These are phyloP conservation scores for Abrostola triplasia DNA, from an alignment of 2,888 invertebrate genomes.

Conservation along the genomic window DNA sequence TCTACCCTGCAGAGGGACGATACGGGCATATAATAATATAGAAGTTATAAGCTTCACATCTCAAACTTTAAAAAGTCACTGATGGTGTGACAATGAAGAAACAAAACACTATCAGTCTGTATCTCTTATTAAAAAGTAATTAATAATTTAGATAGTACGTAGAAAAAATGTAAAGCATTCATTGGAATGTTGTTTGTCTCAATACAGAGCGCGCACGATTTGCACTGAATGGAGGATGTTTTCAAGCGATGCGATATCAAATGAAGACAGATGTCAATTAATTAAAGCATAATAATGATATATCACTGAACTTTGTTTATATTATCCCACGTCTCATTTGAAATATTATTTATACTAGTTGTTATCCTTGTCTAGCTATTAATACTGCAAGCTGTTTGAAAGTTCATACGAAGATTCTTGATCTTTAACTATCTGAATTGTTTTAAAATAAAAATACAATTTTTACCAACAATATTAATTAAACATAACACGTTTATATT, in stretches of 20 bases:
- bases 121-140: background rate
- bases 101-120: no score
- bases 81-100: no score
- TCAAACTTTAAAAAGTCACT: no score
- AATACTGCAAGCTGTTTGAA: background rate
- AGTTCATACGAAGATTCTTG: background rate
- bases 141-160: background rate
- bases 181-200: conserved; percentile 34
- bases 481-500: no score
- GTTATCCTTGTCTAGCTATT: conserved; percentile 21
- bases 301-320: conserved; percentile 15
- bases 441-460: background rate
- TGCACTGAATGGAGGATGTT: conserved; percentile 26
- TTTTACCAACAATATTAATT: background rate
- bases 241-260: conserved; percentile 25
- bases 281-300: conserved; percentile 29
- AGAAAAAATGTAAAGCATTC: background rate
- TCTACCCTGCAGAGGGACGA: no score
- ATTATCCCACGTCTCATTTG: conserved; percentile 10
- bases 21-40: no score
- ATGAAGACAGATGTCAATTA: conserved; percentile 34
- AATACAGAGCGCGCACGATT: conserved; percentile 11
- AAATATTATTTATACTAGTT: conserved; percentile 17
- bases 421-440: background rate
- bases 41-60: no score